phyloP scores from a whole-genome alignment of 37 sponge, comb jelly and placozoan genomes.

The Beroe ovata region DNA sequence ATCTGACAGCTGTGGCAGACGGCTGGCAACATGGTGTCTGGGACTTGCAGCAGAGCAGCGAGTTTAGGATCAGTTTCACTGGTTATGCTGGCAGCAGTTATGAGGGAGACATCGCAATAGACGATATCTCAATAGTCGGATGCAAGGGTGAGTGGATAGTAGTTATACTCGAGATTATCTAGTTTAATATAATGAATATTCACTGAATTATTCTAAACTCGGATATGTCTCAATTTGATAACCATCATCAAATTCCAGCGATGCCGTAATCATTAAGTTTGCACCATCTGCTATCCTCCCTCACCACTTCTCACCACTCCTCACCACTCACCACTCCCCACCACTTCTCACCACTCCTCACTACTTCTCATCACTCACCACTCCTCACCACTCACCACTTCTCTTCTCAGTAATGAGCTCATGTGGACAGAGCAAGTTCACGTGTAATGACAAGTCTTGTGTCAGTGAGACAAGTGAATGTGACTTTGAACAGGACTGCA shows the following conservation, averaged over 20 bases:
- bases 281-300: too few species aligned
- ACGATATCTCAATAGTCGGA: conserved; percentile 67
- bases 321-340: too few species aligned
- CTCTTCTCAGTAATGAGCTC: conserved; percentile 52
- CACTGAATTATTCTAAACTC: too few species aligned
- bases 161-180: too few species aligned
- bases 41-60: conserved; percentile 7
- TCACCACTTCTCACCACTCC: too few species aligned
- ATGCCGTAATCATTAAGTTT: too few species aligned
- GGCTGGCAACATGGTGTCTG: conserved; percentile 42
- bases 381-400: too few species aligned
- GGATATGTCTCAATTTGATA: too few species aligned
- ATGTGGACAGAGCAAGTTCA: conserved; percentile 56
- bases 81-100: conserved; percentile 61
- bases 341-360: too few species aligned
- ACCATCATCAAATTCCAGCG: too few species aligned
- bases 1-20: conserved; percentile 52
- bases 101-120: conserved; percentile 71
- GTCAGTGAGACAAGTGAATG: conserved; percentile 22
- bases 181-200: too few species aligned
- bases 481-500: conserved; percentile 67
- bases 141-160: conserved; percentile 33
- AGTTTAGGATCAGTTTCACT: conserved; percentile 56
- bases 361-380: too few species aligned
- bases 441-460: conserved; percentile 52